phyloP scores from a whole-genome alignment of 2,797 vertebrate genomes.

The Hipposideros larvatus region DNA sequence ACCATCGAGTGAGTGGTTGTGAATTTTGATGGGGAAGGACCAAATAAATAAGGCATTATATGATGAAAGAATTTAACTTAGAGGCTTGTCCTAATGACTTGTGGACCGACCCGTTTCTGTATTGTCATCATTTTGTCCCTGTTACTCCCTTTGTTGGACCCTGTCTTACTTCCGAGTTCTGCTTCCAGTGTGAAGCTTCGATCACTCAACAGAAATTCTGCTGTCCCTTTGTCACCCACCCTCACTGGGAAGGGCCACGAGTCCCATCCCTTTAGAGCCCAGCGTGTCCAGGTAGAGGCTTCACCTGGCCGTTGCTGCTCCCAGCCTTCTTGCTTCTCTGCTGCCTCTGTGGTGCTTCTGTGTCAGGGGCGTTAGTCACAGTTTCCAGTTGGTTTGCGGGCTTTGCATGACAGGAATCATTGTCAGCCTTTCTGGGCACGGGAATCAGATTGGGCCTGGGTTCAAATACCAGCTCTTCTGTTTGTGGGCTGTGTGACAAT shows the following conservation, averaged over 20 bases:
- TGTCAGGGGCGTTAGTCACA: neutral
- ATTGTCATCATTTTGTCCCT: rapidly evolving
- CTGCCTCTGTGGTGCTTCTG: neutral
- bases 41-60: rapidly evolving
- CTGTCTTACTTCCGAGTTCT: neutral
- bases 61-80: neutral
- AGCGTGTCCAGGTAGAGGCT: neutral
- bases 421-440: neutral
- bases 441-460: neutral
- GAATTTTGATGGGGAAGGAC: neutral
- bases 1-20: rapidly evolving
- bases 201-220: neutral
- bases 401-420: neutral
- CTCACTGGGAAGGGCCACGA: rapidly evolving
- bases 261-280: neutral
- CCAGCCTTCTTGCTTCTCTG: neutral
- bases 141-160: neutral
- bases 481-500: neutral
- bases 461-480: neutral
- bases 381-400: neutral
- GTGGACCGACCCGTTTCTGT: rapidly evolving
- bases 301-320: neutral
- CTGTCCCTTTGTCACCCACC: neutral
- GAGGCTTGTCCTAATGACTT: neutral
- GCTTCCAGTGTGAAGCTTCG: neutral